Evolutionary conservation across 2,888 invertebrate genomes (phyloP), one percentile per base, ranked within the genome.

Genomic region (Keiferia lycopersicella): DNA sequence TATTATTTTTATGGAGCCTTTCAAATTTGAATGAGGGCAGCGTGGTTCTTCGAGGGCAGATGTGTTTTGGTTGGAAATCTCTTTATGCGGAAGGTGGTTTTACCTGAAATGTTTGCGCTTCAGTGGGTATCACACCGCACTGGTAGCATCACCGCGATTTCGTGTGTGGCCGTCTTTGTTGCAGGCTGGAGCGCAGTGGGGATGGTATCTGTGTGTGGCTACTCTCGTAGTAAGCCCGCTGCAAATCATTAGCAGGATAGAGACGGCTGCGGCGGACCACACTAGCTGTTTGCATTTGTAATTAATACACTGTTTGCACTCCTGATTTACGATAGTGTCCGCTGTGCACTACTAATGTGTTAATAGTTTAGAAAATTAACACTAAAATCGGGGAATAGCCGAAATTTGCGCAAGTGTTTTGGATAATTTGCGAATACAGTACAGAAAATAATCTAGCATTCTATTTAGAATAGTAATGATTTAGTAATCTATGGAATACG

Each of bases 211-310:
- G 64, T 48, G 57, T 61, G 61, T 34, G 39, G 38, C 18, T 58
- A 30, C 58, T 34, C 51, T 41, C 38, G 57, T 38, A 48, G 58
- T 61, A 64, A 60, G 56, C 65, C 26, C 60, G 81, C 85, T 88
- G 88, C 89, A 90, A 90, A 90, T 91, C 90, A 91, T 91, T 90
- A 89, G 87, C 84, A 86, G 86, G 84, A 87, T 88, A 87, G 88
- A 88, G 88, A 88, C 83, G 87, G 85, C 84, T 84, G 88, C 84
- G 90, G 89, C 81, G 76, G 83, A 84, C 88, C 89, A 85, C 88
- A 88, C 85, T 88, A 82, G 87, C 87, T 90, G 91, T 91, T 91
- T 89, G 90, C 89, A 91, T 91, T 89, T 84, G 88, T 91, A 91
- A 91, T 91, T 90, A 91, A 91, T 91, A 90, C 88, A 91, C 84